Conservation (phyloP, 2,113 vertebrate genomes). For the Centropus bengalensis region DNA sequence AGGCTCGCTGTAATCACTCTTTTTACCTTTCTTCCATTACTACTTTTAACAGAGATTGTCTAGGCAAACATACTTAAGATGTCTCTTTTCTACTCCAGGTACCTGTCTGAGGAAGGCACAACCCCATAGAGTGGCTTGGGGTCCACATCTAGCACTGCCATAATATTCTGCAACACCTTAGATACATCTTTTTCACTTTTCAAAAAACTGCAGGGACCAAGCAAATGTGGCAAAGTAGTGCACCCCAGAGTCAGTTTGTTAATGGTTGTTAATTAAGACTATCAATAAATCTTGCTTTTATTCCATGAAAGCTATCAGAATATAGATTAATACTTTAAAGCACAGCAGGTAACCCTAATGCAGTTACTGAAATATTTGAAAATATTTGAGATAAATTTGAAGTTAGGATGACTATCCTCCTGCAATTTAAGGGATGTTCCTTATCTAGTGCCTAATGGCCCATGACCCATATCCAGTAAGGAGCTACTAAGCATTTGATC, state of each 20-base stretch:
- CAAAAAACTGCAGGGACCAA: background rate
- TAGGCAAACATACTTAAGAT: background rate
- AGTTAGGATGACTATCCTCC: background rate
- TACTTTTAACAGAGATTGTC: background rate
- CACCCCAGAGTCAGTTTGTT: background rate
- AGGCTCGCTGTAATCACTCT: background rate
- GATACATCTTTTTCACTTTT: background rate
- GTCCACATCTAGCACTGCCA: background rate
- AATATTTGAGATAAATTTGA: conserved; percentile 26
- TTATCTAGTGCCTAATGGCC: background rate
- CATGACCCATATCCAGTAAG: conserved; percentile 1
- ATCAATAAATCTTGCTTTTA: background rate
- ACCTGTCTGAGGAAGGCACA: background rate
- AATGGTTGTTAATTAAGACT: conserved; percentile 11
- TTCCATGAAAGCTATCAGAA: background rate
- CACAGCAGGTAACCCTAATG: background rate
- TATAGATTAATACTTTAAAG: background rate
- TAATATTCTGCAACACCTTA: background rate
- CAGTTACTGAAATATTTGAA: background rate
- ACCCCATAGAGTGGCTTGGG: background rate
- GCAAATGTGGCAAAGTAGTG: background rate
- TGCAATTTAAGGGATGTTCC: background rate
- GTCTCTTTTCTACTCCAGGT: background rate
- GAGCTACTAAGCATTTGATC: conserved; percentile 21
- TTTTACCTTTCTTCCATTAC: background rate